These are phyloP conservation scores for Cryptus viduatorius DNA, from an alignment of 2,888 invertebrate species.

Conservation along the genomic window DNA sequence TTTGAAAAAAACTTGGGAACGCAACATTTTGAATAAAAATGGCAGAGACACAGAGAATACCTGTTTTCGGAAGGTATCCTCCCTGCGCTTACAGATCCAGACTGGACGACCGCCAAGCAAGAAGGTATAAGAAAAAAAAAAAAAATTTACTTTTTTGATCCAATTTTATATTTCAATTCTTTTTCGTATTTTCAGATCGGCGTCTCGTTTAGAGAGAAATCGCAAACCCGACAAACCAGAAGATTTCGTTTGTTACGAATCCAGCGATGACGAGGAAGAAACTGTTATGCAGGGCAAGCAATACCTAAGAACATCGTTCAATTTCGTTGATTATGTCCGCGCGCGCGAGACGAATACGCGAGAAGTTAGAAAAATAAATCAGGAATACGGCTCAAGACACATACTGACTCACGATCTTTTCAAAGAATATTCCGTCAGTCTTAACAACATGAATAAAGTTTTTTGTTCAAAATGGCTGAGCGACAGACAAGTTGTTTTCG, in stretches of 20 bases:
- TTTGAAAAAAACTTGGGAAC: background rate
- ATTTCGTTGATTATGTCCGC: slow-evolving; percentile 94
- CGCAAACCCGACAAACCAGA: slow-evolving; percentile 95
- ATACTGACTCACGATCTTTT: slow-evolving; percentile 96
- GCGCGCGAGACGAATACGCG: slow-evolving; percentile 91
- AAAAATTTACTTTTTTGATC: background rate
- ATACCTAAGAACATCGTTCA: slow-evolving; percentile 92
- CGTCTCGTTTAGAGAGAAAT: slow-evolving; percentile 88
- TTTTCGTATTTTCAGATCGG: slow-evolving; percentile 72
- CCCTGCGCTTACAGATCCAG: slow-evolving; percentile 91
- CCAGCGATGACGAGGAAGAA: slow-evolving; percentile 95
- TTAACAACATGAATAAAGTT: slow-evolving; percentile 95
- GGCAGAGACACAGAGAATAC: slow-evolving; percentile 90
- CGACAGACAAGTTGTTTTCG: slow-evolving; percentile 97
- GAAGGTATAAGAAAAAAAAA: slow-evolving; percentile 86
- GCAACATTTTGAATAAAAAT: slow-evolving; percentile 83
- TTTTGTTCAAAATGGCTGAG: slow-evolving; percentile 99
- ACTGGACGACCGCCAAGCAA: slow-evolving; percentile 91
- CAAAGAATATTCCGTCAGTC: slow-evolving; percentile 92
- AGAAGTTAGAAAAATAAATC: slow-evolving; percentile 90
- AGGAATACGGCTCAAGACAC: slow-evolving; percentile 94
- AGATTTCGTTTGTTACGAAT: slow-evolving; percentile 95
- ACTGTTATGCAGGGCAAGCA: slow-evolving; percentile 90
- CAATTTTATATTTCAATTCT: background rate
- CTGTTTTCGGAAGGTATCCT: slow-evolving; percentile 91